Percentiles rank a stretch among this genome's conserved stretches.
Evolutionary conservation across 2,888 invertebrate species (phyloP).

Genomic region (Pseudococcus longispinus): DNA sequence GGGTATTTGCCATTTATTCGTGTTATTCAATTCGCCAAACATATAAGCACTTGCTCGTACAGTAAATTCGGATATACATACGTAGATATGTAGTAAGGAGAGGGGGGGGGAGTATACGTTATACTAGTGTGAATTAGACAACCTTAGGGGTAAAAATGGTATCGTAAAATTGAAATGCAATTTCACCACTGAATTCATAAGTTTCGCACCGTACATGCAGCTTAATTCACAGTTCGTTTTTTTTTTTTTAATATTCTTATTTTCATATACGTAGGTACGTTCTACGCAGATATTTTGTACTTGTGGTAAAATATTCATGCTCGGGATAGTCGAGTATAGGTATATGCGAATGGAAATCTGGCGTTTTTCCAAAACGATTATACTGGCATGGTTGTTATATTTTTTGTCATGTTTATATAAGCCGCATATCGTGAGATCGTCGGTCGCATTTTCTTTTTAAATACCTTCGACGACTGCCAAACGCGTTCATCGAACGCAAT

Average conservation of each 20-base stretch:
- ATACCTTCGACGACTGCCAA: slow-evolving; percentile 6
- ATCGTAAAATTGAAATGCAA: background rate
- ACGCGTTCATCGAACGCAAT: background rate
- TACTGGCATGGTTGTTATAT: background rate
- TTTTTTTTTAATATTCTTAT: background rate
- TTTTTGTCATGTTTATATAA: slow-evolving; percentile 11
- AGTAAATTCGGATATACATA: background rate
- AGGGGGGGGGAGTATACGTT: background rate
- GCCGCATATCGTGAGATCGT: background rate
- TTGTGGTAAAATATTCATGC: background rate
- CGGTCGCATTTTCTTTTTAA: slow-evolving; percentile 11
- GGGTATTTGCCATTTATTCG: slow-evolving; percentile 16
- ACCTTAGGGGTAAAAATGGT: background rate
- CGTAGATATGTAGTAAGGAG: background rate
- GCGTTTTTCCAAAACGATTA: background rate
- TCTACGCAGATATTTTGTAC: background rate
- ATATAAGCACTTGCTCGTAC: background rate
- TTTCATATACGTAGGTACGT: background rate
- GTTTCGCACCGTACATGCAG: background rate
- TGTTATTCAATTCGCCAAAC: background rate
- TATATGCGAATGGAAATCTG: background rate
- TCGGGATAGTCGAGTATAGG: background rate
- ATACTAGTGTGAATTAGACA: background rate
- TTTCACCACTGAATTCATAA: background rate
- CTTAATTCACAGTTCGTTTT: background rate